These are phyloP conservation scores for Rhinichthys osculus DNA, from an alignment of 2,797 vertebrate genomes.

Conservation along the genomic window DNA sequence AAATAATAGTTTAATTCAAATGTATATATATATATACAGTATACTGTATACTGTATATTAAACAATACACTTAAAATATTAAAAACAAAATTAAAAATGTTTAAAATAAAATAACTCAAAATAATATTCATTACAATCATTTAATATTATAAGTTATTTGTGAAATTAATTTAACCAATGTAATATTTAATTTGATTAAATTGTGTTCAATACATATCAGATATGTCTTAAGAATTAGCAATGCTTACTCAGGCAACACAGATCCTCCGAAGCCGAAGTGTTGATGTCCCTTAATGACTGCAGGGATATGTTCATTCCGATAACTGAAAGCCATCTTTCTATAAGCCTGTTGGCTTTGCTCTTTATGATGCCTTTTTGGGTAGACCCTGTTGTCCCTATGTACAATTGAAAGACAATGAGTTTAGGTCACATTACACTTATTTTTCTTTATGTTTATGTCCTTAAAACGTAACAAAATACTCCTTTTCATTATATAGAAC, in stretches of 20 bases:
- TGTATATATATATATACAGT: neutral
- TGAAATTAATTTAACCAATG: too few species aligned
- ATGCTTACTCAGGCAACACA: slow-evolving; percentile 67
- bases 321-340: slow-evolving; percentile 65
- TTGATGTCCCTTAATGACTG: slow-evolving; percentile 69
- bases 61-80: neutral
- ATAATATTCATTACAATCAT: neutral
- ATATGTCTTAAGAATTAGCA: neutral
- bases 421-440: neutral
- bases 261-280: slow-evolving; percentile 70
- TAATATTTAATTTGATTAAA: neutral
- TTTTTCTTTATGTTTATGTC: neutral
- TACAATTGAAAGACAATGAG: neutral
- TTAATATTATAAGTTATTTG: neutral
- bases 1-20: neutral
- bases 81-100: neutral
- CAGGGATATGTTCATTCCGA: slow-evolving; percentile 55
- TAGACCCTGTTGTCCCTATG: neutral
- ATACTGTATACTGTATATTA: too few species aligned
- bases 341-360: slow-evolving; percentile 1
- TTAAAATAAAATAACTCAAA: neutral
- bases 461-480: neutral
- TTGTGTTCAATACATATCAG: neutral
- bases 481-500: neutral
- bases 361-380: neutral